Percentiles rank a stretch among this genome's conserved stretches.
These are phyloP conservation scores for Drosophila neonasuta DNA, from an alignment of 2,888 invertebrate species.

Conservation along the genomic window DNA sequence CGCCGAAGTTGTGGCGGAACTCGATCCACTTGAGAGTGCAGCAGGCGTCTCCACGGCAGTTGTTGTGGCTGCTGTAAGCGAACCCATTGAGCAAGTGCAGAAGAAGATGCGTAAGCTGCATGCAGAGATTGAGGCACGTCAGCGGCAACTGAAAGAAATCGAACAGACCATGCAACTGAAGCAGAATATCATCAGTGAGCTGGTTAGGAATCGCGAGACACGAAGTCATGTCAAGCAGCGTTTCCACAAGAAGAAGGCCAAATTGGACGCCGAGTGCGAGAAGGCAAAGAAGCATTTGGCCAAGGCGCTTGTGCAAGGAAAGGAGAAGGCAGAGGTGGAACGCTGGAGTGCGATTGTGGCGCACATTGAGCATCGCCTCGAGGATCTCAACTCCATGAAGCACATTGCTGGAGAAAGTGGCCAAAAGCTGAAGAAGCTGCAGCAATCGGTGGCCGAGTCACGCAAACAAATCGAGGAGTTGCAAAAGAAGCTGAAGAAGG, in stretches of 20 bases:
- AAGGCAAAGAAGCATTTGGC: conserved; percentile 84
- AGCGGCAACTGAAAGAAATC: conserved; percentile 88
- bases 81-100: conserved; percentile 78
- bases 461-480: conserved; percentile 90
- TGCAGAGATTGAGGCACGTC: conserved; percentile 86
- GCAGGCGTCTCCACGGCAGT: conserved; percentile 16
- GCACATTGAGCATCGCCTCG: conserved; percentile 83
- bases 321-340: conserved; percentile 82
- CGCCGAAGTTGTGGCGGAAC: conserved; percentile 42
- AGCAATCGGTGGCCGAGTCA: conserved; percentile 88
- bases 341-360: conserved; percentile 82
- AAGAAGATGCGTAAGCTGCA: conserved; percentile 80
- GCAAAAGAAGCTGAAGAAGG: conserved; percentile 88
- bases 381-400: conserved; percentile 84
- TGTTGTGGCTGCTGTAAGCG: conserved; percentile 55
- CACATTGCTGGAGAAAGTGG: conserved; percentile 85
- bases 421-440: conserved; percentile 87
- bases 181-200: conserved; percentile 88
- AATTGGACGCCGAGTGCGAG: conserved; percentile 85
- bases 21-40: conserved; percentile 78
- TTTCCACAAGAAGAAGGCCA: conserved; percentile 86
- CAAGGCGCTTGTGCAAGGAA: conserved; percentile 83
- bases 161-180: conserved; percentile 87
- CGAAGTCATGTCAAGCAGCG: conserved; percentile 84
- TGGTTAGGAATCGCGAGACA: conserved; percentile 85